A percentile compares a stretch with the other conserved stretches of the same genome.
Evolutionary conservation across 2,888 invertebrate species (phyloP).

Genomic region (Oligia latruncula): DNA sequence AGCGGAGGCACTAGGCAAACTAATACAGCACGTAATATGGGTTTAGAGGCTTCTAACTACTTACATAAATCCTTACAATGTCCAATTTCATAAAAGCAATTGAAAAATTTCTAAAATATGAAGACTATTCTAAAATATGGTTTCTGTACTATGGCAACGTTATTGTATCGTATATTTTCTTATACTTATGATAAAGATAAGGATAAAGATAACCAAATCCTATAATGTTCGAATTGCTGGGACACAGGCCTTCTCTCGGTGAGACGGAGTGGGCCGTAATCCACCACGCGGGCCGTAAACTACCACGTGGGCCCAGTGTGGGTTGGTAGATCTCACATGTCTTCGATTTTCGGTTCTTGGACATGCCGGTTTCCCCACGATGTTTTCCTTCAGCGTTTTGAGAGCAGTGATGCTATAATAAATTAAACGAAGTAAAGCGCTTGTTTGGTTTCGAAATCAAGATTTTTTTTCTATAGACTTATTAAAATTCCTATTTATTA

Average conservation of each 20-base stretch:
- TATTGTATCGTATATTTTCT: background rate
- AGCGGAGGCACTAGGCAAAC: conserved; percentile 27
- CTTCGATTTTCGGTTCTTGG: too few relatives aligned
- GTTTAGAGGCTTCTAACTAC: conserved; percentile 45
- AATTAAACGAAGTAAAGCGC: background rate
- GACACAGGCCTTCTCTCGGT: too few relatives aligned
- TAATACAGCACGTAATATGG: conserved; percentile 35
- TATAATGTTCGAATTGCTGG: too few relatives aligned
- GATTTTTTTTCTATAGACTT: too few relatives aligned
- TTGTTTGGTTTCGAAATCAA: background rate
- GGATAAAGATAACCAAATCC: background rate
- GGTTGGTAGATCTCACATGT: too few relatives aligned
- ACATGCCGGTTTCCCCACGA: background rate
- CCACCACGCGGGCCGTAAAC: too few relatives aligned
- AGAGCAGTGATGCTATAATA: too few relatives aligned
- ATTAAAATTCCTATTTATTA: background rate
- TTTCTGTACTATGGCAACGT: conserved; percentile 14
- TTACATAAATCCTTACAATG: conserved; percentile 50
- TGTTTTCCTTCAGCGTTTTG: background rate
- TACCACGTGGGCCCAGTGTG: too few relatives aligned
- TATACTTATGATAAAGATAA: background rate
- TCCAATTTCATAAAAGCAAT: conserved; percentile 52
- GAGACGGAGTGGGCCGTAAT: too few relatives aligned
- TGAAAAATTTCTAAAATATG: conserved; percentile 35
- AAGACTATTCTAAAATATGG: conserved; percentile 42